Percentiles rank a stretch among this genome's conserved stretches.
Conservation (phyloP, 2,888 invertebrate genomes). For the Nomada ruficornis region DNA sequence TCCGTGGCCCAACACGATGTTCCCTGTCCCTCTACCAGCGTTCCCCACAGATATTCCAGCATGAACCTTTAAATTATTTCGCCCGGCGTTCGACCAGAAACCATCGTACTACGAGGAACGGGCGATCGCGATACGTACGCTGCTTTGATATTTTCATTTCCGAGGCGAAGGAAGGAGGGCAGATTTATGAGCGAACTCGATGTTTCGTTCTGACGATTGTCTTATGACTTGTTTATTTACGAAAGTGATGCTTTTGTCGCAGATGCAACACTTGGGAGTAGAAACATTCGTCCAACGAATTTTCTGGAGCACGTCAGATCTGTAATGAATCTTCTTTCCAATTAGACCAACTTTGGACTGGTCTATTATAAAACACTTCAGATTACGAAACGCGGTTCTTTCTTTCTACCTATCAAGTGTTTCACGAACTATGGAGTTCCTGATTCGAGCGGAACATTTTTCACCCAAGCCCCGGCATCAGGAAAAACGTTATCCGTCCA, state of each 20-base stretch:
- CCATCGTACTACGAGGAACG: slow-evolving; percentile 9
- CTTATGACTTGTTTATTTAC: too few relatives aligned
- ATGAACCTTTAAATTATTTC: slow-evolving; percentile 58
- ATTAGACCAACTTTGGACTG: too few relatives aligned
- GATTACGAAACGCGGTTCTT: neutral
- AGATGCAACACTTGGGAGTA: too few relatives aligned
- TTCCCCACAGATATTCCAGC: slow-evolving; percentile 32
- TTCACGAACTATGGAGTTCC: neutral
- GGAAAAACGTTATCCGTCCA: neutral
- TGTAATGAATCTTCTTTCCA: too few relatives aligned
- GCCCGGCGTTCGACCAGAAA: slow-evolving; percentile 19
- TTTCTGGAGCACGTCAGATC: too few relatives aligned
- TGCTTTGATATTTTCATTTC: slow-evolving; percentile 32
- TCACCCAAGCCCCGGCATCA: neutral
- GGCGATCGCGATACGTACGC: neutral
- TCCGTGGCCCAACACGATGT: slow-evolving; percentile 58
- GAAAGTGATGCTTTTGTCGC: too few relatives aligned
- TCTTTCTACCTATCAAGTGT: neutral
- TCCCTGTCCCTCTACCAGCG: slow-evolving; percentile 40
- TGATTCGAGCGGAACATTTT: neutral
- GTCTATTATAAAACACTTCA: too few relatives aligned
- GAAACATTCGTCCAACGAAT: too few relatives aligned
- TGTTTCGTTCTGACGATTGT: too few relatives aligned
- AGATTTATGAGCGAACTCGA: neutral
- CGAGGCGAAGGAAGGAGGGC: too few relatives aligned